Percentiles rank a stretch among this genome's conserved stretches.
phyloP scores from a whole-genome alignment of 2,797 vertebrate species.

The Saguinus oedipus region DNA sequence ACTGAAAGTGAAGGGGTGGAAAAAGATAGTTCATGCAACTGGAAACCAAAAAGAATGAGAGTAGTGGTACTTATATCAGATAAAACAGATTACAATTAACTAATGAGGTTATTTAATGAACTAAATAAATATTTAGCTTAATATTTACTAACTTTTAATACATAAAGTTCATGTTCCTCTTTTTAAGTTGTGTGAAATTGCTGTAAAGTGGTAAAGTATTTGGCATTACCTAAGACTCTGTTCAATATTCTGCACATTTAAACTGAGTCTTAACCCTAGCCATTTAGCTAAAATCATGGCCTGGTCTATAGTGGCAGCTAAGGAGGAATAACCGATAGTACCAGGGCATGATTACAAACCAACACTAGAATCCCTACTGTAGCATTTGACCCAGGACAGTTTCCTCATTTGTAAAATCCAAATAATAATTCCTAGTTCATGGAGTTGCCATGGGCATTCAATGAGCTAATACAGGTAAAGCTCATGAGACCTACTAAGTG shows the following conservation, averaged over 20 bases:
- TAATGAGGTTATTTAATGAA: not conserved
- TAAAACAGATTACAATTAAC: not conserved
- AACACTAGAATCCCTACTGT: not conserved
- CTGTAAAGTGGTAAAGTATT: not conserved
- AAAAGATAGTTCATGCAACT: not conserved
- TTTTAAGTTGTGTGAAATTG: conserved; percentile 26
- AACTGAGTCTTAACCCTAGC: not conserved
- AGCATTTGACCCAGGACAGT: not conserved
- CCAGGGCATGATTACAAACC: not conserved
- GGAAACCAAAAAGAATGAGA: not conserved
- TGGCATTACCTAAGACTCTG: not conserved
- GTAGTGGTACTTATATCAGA: not conserved
- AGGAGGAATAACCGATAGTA: not conserved
- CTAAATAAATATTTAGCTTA: not conserved
- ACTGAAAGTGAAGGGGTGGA: not conserved
- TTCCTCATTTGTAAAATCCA: not conserved
- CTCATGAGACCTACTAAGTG: not conserved
- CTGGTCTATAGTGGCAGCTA: not conserved
- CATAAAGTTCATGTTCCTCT: not conserved
- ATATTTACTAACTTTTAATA: not conserved
- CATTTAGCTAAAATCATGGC: not conserved
- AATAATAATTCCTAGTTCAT: not conserved
- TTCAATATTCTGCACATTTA: not conserved
- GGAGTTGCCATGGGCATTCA: not conserved
- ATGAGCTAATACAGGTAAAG: not conserved